These are phyloP conservation scores for Leptinotarsa rubiginosa DNA, from an alignment of 2,888 invertebrate genomes.

Conservation along the genomic window DNA sequence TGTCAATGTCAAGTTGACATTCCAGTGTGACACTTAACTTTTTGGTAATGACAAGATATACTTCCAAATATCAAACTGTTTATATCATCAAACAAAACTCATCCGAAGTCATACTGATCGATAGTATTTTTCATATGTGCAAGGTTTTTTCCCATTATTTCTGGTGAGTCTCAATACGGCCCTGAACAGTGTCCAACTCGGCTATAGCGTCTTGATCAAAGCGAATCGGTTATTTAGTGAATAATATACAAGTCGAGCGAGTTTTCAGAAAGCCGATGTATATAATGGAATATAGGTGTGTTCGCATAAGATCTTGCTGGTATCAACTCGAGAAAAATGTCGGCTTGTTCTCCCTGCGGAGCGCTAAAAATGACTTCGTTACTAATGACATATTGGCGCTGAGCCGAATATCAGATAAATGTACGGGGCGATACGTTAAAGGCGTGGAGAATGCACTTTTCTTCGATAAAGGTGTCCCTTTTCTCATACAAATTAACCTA, in stretches of 20 bases:
- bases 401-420: not conserved
- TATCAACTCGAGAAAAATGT: conserved; percentile 14
- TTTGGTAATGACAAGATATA: too few relatives aligned
- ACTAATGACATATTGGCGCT: conserved; percentile 20
- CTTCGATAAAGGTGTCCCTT: too few relatives aligned
- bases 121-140: too few relatives aligned
- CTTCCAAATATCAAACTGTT: too few relatives aligned
- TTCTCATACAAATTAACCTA: too few relatives aligned
- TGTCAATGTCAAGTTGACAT: too few relatives aligned
- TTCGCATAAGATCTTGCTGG: conserved; percentile 25
- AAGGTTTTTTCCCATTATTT: too few relatives aligned
- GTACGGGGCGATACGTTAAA: not conserved
- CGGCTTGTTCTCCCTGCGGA: conserved; percentile 33
- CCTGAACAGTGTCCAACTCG: conserved; percentile 9
- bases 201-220: conserved; percentile 30
- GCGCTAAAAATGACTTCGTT: conserved; percentile 29
- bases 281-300: conserved; percentile 35
- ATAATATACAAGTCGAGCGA: conserved; percentile 38
- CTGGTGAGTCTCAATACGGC: not conserved
- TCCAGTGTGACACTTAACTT: too few relatives aligned
- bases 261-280: conserved; percentile 26
- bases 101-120: too few relatives aligned
- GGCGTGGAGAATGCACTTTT: not conserved
- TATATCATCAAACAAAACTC: too few relatives aligned
- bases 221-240: conserved; percentile 35